Conservation (phyloP, 2,888 invertebrate species). For the Matsumyia berberina region DNA sequence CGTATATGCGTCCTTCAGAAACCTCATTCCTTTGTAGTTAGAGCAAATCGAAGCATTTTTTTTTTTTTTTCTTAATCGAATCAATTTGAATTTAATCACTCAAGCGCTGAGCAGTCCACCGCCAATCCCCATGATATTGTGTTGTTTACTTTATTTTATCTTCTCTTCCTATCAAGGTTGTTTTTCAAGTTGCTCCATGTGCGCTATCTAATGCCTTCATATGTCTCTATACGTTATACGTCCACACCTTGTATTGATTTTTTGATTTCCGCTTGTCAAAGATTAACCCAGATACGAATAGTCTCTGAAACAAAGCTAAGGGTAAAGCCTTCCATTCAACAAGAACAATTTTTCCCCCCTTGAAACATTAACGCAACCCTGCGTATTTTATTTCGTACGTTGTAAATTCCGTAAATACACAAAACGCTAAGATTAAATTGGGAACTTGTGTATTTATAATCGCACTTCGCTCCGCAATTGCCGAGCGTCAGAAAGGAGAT, state of each 20-base stretch:
- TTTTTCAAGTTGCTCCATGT: not conserved
- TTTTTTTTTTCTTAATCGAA: too few species aligned
- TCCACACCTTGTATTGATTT: not conserved
- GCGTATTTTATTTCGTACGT: constrained; percentile 1
- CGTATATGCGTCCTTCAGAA: too few species aligned
- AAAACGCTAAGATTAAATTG: constrained; percentile 38
- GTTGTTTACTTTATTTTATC: too few species aligned
- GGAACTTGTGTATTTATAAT: constrained; percentile 32
- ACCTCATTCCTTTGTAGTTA: too few species aligned
- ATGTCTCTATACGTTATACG: not conserved
- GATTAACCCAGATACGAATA: not conserved
- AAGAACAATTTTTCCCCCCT: constrained; percentile 14
- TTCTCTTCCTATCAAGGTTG: too few species aligned
- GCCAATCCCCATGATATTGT: too few species aligned
- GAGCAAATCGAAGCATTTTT: too few species aligned
- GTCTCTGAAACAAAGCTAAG: not conserved
- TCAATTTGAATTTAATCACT: too few species aligned
- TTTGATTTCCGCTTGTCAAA: too few species aligned
- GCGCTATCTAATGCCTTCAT: not conserved
- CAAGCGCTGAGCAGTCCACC: too few species aligned
- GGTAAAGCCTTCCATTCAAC: constrained; percentile 11
- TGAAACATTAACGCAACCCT: not conserved
- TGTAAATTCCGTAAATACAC: constrained; percentile 58
- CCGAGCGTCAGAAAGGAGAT: constrained; percentile 44
- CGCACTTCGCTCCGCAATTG: not conserved